Percentiles rank a stretch among this genome's conserved stretches.
These are phyloP conservation scores for Noctua janthina DNA, from an alignment of 2,888 invertebrate genomes.

Conservation along the genomic window DNA sequence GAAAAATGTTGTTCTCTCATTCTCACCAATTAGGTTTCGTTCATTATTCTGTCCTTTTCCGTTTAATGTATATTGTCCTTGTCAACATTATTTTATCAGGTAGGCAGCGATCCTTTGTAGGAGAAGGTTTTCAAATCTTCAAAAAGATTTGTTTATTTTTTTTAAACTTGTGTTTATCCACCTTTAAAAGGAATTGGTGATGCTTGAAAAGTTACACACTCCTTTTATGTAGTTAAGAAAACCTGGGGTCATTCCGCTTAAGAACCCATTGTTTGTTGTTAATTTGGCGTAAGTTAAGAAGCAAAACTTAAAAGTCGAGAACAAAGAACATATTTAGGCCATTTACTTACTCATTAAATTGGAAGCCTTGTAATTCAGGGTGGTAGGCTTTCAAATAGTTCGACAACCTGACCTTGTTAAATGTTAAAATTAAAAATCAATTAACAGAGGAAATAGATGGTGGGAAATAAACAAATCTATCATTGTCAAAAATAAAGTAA, in stretches of 20 bases:
- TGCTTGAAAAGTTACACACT: not conserved
- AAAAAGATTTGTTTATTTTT: not conserved
- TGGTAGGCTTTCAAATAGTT: constrained; percentile 20
- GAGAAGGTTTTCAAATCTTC: not conserved
- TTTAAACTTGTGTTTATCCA: not conserved
- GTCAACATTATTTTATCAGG: not conserved
- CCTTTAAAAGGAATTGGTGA: not conserved
- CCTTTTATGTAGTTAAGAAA: constrained; percentile 17
- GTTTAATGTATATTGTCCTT: not conserved
- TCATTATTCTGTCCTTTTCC: constrained; percentile 3
- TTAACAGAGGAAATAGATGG: not conserved
- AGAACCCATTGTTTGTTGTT: constrained; percentile 25
- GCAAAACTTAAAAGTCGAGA: constrained; percentile 18
- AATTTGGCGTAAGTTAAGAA: constrained; percentile 8
- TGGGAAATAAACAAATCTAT: constrained; percentile 22
- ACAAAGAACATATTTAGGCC: constrained; percentile 26
- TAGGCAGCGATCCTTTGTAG: not conserved
- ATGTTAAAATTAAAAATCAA: constrained; percentile 22
- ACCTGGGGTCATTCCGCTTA: constrained; percentile 16
- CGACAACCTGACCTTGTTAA: constrained; percentile 17
- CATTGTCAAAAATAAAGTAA: constrained; percentile 2
- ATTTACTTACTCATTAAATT: constrained; percentile 23
- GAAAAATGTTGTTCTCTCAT: constrained; percentile 18
- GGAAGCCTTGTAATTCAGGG: constrained; percentile 1
- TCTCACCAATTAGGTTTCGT: not conserved